Conservation (phyloP, 2,888 invertebrate species). For the Idaea aversata region DNA sequence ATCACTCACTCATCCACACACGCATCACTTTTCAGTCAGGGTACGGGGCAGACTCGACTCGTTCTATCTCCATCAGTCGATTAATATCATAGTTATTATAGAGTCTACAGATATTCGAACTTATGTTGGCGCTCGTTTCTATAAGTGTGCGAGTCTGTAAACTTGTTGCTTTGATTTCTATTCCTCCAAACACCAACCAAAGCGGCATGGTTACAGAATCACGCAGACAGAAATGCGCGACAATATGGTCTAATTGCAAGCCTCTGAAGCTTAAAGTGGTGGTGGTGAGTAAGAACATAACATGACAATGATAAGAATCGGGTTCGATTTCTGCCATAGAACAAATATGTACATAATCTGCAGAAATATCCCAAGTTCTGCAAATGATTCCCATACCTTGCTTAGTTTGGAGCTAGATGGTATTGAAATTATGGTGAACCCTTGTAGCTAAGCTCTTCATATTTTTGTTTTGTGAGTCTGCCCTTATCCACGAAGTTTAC, state of each 20-base stretch:
- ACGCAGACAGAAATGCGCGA: neutral
- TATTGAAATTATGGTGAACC: too few relatives aligned
- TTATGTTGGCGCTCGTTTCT: neutral
- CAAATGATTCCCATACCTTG: too few relatives aligned
- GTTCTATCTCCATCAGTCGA: neutral
- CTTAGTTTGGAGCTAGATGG: neutral
- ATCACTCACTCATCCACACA: constrained; percentile 14
- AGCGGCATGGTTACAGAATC: neutral
- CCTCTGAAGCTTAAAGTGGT: too few relatives aligned
- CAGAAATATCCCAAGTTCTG: too few relatives aligned
- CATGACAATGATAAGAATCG: too few relatives aligned
- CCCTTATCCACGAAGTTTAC: constrained; percentile 7
- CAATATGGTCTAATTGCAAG: too few relatives aligned
- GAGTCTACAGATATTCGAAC: too few relatives aligned
- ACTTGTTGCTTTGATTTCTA: neutral
- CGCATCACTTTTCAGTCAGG: constrained; percentile 1
- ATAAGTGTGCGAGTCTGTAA: neutral
- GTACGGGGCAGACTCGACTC: neutral
- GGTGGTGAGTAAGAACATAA: too few relatives aligned
- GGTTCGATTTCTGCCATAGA: too few relatives aligned
- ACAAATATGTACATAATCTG: too few relatives aligned
- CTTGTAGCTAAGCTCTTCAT: neutral
- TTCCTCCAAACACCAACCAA: neutral
- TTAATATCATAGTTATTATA: neutral
- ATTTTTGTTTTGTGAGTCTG: neutral